A percentile compares a stretch with the other conserved stretches of the same genome.
Evolutionary conservation across 2,797 vertebrate species (phyloP).

Genomic region (Centropyge bicolor): DNA sequence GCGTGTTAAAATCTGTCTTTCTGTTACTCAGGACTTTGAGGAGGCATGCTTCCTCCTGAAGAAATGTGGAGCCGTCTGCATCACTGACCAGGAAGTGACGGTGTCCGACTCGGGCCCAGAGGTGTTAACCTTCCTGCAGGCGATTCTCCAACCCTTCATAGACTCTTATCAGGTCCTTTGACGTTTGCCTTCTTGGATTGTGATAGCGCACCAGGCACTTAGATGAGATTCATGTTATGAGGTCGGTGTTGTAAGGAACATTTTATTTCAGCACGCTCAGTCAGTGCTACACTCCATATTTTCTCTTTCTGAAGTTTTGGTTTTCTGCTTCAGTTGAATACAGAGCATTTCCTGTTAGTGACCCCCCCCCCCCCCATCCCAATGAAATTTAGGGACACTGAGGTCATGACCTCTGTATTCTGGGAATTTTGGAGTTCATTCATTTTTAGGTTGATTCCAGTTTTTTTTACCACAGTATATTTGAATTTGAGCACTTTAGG

Average conservation of each 20-base stretch:
- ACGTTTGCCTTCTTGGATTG: neutral
- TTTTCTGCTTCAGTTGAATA: neutral
- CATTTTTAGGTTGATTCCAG: neutral
- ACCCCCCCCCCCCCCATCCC: too few species aligned
- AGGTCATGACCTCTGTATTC: neutral
- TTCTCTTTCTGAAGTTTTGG: too few species aligned
- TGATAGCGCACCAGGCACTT: neutral
- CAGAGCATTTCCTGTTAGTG: neutral
- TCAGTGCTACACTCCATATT: neutral
- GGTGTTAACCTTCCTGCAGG: slow-evolving; percentile 86
- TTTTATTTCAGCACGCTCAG: neutral
- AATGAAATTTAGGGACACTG: neutral
- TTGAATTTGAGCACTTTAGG: neutral
- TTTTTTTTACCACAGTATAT: neutral
- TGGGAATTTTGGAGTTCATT: neutral
- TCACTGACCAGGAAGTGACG: slow-evolving; percentile 82
- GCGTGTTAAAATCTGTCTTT: neutral
- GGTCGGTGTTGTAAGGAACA: neutral
- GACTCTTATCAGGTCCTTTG: slow-evolving; percentile 91
- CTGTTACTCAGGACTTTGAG: slow-evolving; percentile 91
- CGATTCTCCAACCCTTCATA: slow-evolving; percentile 91
- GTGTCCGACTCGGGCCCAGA: slow-evolving; percentile 79
- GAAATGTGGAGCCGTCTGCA: slow-evolving; percentile 86
- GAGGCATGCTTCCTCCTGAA: slow-evolving; percentile 90
- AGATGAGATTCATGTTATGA: neutral